These are phyloP conservation scores for Beroe forskalii DNA, from an alignment of 37 sponge, comb jelly and placozoan species.

Conservation along the genomic window DNA sequence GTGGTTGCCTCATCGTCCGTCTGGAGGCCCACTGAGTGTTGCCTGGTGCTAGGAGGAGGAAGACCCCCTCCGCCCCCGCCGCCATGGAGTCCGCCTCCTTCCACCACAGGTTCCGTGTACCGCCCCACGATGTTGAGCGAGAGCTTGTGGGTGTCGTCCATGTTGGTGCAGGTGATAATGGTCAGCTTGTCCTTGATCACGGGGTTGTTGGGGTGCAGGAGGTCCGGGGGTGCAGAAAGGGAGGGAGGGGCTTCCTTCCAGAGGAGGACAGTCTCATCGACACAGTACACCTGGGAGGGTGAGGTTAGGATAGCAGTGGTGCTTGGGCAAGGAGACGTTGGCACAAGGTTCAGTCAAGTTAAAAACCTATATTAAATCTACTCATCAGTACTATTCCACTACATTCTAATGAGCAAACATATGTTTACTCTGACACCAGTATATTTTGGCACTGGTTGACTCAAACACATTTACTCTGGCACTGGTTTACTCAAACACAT, in stretches of 20 bases:
- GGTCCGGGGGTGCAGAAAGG: conserved; percentile 7
- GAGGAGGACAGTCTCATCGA: conserved; percentile 12
- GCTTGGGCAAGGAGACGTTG: no score
- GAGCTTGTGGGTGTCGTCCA: conserved; percentile 60
- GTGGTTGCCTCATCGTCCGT: background rate
- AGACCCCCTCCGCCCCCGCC: no score
- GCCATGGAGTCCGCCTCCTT: background rate
- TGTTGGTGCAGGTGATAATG: conserved; percentile 34
- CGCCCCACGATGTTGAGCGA: conserved; percentile 48
- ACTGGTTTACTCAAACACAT: no score
- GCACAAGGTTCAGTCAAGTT: no score
- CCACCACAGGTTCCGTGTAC: conserved; percentile 7
- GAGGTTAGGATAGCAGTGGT: background rate
- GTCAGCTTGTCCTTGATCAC: conserved; percentile 2
- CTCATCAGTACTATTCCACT: no score
- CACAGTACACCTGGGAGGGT: conserved; percentile 33
- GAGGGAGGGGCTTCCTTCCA: conserved; percentile 50
- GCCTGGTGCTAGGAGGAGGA: background rate
- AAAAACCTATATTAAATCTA: no score
- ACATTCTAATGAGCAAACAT: no score
- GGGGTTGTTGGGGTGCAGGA: background rate
- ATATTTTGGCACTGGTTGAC: no score
- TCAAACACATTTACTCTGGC: no score
- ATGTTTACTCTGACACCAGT: no score
- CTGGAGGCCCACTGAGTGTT: background rate